Evolutionary conservation across 2,113 vertebrate species (phyloP).

Genomic region (Arvicanthis niloticus): DNA sequence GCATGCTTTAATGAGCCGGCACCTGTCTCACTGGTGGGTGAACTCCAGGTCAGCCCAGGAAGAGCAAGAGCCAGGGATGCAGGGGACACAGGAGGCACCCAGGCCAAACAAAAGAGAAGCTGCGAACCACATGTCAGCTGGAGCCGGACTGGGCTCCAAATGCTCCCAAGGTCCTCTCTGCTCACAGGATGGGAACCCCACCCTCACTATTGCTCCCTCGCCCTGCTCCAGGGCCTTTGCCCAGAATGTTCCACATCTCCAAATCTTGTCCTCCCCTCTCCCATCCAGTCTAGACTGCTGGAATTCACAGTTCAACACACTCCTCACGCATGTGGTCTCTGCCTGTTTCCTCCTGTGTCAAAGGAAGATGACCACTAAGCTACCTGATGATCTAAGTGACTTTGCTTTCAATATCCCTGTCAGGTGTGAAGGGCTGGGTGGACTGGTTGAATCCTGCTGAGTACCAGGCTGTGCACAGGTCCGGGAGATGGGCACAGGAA

Average conservation of each 20-base stretch:
- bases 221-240: neutral
- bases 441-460: neutral
- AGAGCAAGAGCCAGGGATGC: neutral
- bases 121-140: neutral
- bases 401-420: neutral
- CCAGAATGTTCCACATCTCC: neutral
- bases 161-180: neutral
- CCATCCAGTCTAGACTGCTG: neutral
- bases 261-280: too few species aligned
- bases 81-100: neutral
- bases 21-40: neutral
- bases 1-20: neutral
- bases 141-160: neutral
- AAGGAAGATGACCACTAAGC: neutral
- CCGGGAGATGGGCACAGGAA: neutral
- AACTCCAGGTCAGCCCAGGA: slow-evolving; percentile 3
- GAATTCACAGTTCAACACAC: neutral
- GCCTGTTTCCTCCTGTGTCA: neutral
- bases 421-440: neutral
- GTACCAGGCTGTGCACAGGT: neutral
- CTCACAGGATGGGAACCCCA: neutral
- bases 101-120: neutral
- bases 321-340: neutral
- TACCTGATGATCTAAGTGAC: neutral
- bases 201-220: neutral